Percentiles rank a stretch among this genome's conserved stretches.
phyloP scores from a whole-genome alignment of 2,888 invertebrate species.

The Smittia sp. region DNA sequence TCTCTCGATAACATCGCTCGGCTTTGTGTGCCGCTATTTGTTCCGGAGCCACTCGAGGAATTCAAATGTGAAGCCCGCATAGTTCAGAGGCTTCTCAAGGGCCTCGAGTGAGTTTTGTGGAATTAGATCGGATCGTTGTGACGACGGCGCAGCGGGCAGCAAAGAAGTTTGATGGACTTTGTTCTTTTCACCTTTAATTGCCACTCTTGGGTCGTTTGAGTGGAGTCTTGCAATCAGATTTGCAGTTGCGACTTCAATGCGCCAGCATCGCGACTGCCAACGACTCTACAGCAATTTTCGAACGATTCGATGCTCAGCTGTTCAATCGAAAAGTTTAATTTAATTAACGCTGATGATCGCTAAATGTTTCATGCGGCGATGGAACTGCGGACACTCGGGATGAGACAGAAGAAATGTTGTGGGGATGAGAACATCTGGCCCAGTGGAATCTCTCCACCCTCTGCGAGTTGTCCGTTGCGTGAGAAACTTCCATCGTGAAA shows the following conservation, averaged over 20 bases:
- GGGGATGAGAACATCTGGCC: background rate
- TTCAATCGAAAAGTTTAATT: background rate
- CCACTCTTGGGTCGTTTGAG: background rate
- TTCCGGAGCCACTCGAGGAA: background rate
- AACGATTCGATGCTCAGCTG: conserved; percentile 5
- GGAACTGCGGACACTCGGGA: too few relatives aligned
- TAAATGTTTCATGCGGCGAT: background rate
- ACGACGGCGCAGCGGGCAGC: background rate
- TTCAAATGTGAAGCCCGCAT: background rate
- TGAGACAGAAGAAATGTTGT: too few relatives aligned
- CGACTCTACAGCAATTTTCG: background rate
- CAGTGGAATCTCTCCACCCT: background rate
- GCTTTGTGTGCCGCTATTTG: background rate
- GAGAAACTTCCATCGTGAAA: background rate
- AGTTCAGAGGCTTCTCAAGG: too few relatives aligned
- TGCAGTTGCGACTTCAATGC: background rate
- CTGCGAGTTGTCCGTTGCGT: background rate
- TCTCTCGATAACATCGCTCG: background rate
- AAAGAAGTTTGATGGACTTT: too few relatives aligned
- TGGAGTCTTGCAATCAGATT: background rate
- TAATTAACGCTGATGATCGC: background rate
- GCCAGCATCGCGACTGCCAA: background rate
- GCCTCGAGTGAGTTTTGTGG: background rate
- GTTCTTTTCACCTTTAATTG: background rate
- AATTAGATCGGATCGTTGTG: conserved; percentile 1